Base-by-base conservation (phyloP, 2,113 vertebrate species). In the Cephalopterus ornatus region DNA sequence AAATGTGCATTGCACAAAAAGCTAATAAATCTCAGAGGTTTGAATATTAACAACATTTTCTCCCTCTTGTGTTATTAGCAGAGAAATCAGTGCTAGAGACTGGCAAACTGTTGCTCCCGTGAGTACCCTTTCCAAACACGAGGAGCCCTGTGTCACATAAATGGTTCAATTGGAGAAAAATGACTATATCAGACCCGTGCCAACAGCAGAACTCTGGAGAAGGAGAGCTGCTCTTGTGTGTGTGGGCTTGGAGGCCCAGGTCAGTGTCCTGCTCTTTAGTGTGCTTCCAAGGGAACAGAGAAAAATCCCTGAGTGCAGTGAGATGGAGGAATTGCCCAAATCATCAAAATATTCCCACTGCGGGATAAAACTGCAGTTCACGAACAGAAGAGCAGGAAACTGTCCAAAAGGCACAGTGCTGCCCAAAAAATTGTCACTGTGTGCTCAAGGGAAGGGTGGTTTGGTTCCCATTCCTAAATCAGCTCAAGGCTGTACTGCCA, bases 1-100 rank as follows among this genome's bases (percentile, higher is more conserved):
- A 97, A 96, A 96, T 96, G 93, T 88, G 92, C 83, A 33, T 86
- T 91, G 88, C 88, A 81, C 79, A 92, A 90, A 96, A 97, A 95
- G 82, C 90, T 94, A 94, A 96, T 96, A 95, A 93, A 95, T 96
- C 93, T 95, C 49, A 6, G 88, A 91, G 85, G 65, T 89, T 91
- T 79, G 70, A 96, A 89, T 91, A 88, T 92, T 93, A 94, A 56
- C 90, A 93, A 23, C 77, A 28, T 81, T 90, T 91, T 94, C 94
- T 94, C 84, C 88, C 88, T 58, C 76, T 93, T 72, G 83, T 87
- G 91, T 91, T 93, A 91, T 87, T 91, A 94, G 84, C 49, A 53
- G 90, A 95, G 79, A 91, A 90, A 84, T 91, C 61, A 30, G 88
- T 49, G 21, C 65, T 44, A 50, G 44, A 27, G 62, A 7, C 70